These are phyloP conservation scores for Asteroscopus sphinx DNA, from an alignment of 2,888 invertebrate species.

Conservation along the genomic window DNA sequence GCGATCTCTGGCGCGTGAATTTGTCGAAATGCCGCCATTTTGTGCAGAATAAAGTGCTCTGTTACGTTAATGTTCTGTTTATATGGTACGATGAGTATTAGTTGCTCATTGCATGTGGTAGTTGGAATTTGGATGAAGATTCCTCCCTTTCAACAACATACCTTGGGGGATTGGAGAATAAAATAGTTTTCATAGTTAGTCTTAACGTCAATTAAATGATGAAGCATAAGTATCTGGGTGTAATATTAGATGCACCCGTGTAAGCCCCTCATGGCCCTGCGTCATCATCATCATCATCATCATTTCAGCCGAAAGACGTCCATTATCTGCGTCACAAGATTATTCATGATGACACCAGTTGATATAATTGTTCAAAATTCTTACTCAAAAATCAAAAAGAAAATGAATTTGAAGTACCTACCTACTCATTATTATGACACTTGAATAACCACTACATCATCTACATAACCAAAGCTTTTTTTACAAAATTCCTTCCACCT, in stretches of 20 bases:
- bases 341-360: too few relatives aligned
- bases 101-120: conserved; percentile 35
- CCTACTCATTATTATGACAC: not conserved
- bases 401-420: conserved; percentile 15
- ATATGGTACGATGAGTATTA: conserved; percentile 30
- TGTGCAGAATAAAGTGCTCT: conserved; percentile 51
- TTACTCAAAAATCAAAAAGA: not conserved
- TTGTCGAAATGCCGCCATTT: conserved; percentile 59
- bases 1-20: conserved; percentile 54
- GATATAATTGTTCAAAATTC: not conserved
- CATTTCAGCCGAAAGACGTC: too few relatives aligned
- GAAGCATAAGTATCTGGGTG: too few relatives aligned
- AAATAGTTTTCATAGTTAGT: too few relatives aligned
- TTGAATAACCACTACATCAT: not conserved
- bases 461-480: not conserved
- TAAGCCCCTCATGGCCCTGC: too few relatives aligned
- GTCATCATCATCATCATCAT: too few relatives aligned
- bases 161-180: too few relatives aligned
- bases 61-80: conserved; percentile 42
- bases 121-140: conserved; percentile 5
- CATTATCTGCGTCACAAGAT: too few relatives aligned
- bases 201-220: too few relatives aligned
- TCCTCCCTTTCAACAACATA: too few relatives aligned
- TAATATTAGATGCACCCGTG: too few relatives aligned
- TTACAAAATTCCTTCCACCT: not conserved